Conservation (phyloP, 1,140 invertebrate genomes). For the Chironomus tepperi region DNA sequence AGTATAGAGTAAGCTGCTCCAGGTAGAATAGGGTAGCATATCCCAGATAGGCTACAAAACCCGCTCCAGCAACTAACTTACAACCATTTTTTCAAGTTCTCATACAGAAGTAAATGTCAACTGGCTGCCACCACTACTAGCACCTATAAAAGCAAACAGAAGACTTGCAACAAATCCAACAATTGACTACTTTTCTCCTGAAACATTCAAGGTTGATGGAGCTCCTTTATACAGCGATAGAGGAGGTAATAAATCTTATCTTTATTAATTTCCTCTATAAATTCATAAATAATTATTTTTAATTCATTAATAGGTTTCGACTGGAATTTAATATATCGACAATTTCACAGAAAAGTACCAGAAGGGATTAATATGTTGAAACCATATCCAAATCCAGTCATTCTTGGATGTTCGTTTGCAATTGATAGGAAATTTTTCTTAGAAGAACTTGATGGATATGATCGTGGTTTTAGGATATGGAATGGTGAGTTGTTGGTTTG, state of each 20-base stretch:
- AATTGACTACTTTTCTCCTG: background rate
- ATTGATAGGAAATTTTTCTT: slow-evolving; percentile 88
- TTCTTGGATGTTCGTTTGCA: slow-evolving; percentile 92
- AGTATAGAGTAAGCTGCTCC: too few relatives aligned
- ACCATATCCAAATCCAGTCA: slow-evolving; percentile 85
- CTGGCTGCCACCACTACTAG: slow-evolving; percentile 19
- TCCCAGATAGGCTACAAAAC: too few relatives aligned
- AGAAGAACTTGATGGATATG: slow-evolving; percentile 88
- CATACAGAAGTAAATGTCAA: slow-evolving; percentile 16
- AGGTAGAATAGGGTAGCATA: too few relatives aligned
- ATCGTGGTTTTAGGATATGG: slow-evolving; percentile 87
- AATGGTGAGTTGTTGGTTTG: too few relatives aligned
- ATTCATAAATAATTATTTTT: too few relatives aligned
- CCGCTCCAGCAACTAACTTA: too few relatives aligned
- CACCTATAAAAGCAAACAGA: background rate
- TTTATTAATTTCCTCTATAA: background rate
- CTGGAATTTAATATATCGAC: slow-evolving; percentile 95
- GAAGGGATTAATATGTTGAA: slow-evolving; percentile 77
- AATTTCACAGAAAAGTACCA: slow-evolving; percentile 68
- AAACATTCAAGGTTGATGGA: background rate
- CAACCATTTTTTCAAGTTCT: background rate
- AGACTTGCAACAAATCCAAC: background rate
- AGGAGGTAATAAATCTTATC: too few relatives aligned
- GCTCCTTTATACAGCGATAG: too few relatives aligned
- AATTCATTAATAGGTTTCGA: slow-evolving; percentile 61